phyloP scores from a whole-genome alignment of 2,113 vertebrate genomes.

The Neopipo cinnamomea region DNA sequence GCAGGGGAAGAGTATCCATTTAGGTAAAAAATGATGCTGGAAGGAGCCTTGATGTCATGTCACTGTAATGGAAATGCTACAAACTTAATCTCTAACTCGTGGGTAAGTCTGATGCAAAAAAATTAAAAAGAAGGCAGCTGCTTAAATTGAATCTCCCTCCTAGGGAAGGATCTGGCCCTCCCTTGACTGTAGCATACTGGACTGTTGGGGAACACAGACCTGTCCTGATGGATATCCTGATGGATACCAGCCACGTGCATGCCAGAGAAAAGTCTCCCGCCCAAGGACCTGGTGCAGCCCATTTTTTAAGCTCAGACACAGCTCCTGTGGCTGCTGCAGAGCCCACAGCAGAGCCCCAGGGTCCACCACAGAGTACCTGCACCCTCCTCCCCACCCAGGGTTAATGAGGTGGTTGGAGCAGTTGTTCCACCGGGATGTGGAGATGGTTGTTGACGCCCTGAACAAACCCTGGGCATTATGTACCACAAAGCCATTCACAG shows the following conservation, averaged over 20 bases:
- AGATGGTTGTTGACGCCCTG: neutral
- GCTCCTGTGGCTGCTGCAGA: neutral
- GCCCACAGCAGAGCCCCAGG: neutral
- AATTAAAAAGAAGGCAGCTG: neutral
- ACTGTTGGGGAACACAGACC: neutral
- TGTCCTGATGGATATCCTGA: neutral
- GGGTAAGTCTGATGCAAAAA: neutral
- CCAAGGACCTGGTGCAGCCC: neutral
- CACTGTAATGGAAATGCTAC: neutral
- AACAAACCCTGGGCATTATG: neutral
- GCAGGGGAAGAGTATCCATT: neutral
- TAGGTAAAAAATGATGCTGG: neutral
- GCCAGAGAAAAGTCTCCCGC: neutral
- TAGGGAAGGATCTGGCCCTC: neutral
- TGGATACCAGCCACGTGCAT: rapidly evolving
- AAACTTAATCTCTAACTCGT: neutral
- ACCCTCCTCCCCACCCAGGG: neutral
- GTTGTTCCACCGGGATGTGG: neutral
- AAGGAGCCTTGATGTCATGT: neutral
- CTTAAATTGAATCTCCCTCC: neutral
- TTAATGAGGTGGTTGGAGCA: rapidly evolving
- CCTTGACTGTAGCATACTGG: neutral
- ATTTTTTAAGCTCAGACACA: rapidly evolving
- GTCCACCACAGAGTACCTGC: neutral
- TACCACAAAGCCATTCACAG: neutral